Conservation (phyloP, 1,140 invertebrate genomes). For the Meloidogyne floridensis region DNA sequence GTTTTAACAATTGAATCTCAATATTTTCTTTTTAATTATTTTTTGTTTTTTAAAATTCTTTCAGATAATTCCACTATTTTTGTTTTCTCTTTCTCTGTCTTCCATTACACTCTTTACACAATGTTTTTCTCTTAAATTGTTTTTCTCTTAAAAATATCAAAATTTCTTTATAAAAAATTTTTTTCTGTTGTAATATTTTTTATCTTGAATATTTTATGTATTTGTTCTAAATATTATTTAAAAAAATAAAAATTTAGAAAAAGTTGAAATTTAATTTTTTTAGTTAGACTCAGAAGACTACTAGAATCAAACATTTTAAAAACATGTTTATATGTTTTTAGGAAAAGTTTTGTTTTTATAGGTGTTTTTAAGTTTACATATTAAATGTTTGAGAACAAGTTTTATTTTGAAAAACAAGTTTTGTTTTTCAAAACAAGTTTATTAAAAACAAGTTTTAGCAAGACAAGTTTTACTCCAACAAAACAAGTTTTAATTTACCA, state of each 20-base stretch:
- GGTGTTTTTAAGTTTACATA: not conserved
- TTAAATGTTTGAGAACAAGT: not conserved
- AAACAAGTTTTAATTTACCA: too few species aligned
- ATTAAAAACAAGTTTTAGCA: too few species aligned
- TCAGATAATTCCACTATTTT: not conserved
- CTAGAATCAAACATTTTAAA: not conserved
- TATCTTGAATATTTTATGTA: not conserved
- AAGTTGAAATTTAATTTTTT: too few species aligned
- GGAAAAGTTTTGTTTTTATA: not conserved
- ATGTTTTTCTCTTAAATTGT: not conserved
- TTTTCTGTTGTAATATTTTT: not conserved
- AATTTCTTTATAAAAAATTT: not conserved
- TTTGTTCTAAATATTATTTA: not conserved
- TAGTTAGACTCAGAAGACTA: too few species aligned
- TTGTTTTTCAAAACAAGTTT: too few species aligned
- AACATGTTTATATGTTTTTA: not conserved
- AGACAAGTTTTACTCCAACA: not conserved
- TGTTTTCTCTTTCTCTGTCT: not conserved
- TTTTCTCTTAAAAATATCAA: not conserved
- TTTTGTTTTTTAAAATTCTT: not conserved
- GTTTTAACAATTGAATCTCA: constrained; percentile 4
- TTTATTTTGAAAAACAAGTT: too few species aligned
- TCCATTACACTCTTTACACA: too few species aligned
- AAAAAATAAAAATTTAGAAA: not conserved
- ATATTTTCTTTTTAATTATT: not conserved